These are phyloP conservation scores for Mirza zaza DNA, from an alignment of 2,113 vertebrate genomes.

Conservation along the genomic window DNA sequence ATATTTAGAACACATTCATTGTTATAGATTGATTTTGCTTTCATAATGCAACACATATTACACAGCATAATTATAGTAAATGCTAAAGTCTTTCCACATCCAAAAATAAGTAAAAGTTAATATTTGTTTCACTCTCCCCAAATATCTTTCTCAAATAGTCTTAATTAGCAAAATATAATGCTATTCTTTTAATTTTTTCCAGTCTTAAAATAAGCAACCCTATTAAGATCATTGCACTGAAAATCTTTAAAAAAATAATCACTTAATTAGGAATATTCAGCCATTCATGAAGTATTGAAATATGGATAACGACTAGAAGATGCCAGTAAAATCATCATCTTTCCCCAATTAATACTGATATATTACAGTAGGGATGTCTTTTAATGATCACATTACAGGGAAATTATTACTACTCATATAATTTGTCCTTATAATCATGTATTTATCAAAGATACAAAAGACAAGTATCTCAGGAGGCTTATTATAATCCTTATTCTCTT, in stretches of 20 bases:
- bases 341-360: constrained; percentile 95
- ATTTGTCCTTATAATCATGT: constrained; percentile 94
- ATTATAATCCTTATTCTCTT: constrained; percentile 83
- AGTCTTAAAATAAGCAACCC: constrained; percentile 78
- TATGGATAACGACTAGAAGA: constrained; percentile 87
- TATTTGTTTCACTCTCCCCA: constrained; percentile 17
- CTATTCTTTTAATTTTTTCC: not conserved
- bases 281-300: constrained; percentile 86
- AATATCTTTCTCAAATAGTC: not conserved
- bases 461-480: constrained; percentile 84
- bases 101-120: not conserved
- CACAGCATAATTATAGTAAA: not conserved
- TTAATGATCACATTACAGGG: constrained; percentile 91
- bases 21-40: not conserved
- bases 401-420: constrained; percentile 93
- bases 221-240: constrained; percentile 51
- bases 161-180: constrained; percentile 23
- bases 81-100: not conserved
- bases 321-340: constrained; percentile 90
- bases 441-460: constrained; percentile 89
- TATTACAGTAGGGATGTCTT: constrained; percentile 88
- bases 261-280: constrained; percentile 86
- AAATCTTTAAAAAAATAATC: constrained; percentile 77
- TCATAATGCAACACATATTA: not conserved
- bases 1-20: not conserved